Percentiles rank a stretch among this genome's conserved stretches.
Conservation (phyloP, 2,113 vertebrate species). For the Marcusenius ussheri region DNA sequence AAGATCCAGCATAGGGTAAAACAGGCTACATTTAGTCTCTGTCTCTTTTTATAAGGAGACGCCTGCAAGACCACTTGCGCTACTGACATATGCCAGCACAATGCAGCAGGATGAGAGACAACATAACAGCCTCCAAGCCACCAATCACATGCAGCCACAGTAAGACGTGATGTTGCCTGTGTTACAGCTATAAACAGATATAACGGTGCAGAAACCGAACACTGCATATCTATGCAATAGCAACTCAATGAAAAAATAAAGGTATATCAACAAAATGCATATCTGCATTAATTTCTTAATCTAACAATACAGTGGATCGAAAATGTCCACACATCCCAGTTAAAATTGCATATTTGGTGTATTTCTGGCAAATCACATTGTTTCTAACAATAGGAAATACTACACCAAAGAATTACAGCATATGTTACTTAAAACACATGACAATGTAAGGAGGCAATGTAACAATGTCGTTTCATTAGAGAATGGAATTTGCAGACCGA, state of each 20-base stretch:
- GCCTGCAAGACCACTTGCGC: background rate
- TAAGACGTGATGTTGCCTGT: background rate
- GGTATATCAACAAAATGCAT: background rate
- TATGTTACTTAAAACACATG: background rate
- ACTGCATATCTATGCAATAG: background rate
- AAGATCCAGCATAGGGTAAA: background rate
- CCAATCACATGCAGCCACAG: background rate
- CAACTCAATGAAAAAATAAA: background rate
- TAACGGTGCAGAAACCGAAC: background rate
- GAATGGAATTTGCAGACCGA: background rate
- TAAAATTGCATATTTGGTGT: background rate
- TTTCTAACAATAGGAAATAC: background rate
- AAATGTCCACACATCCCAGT: background rate
- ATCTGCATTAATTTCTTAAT: background rate
- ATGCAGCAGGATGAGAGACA: background rate
- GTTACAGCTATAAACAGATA: background rate
- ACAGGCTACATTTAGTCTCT: background rate
- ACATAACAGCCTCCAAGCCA: background rate
- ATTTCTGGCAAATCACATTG: background rate
- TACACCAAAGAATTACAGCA: background rate
- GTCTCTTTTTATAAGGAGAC: background rate
- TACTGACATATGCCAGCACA: background rate
- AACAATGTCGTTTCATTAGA: background rate
- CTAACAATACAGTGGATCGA: background rate
- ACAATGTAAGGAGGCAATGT: background rate